Evolutionary conservation across 2,113 vertebrate species (phyloP).

Genomic region (Dicaeum eximium): DNA sequence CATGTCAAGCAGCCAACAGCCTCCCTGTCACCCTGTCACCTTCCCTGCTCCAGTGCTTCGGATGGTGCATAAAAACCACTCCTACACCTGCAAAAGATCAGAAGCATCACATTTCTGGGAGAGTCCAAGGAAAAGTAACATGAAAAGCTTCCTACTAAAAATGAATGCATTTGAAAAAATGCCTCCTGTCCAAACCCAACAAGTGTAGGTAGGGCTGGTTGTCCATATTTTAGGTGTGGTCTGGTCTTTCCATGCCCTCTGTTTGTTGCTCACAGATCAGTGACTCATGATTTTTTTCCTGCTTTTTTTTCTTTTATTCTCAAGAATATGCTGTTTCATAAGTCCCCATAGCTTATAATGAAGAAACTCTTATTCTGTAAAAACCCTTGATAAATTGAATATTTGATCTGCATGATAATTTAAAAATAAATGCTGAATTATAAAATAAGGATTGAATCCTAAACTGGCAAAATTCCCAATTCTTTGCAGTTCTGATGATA

Average conservation of each 20-base stretch:
- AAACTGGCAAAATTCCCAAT: neutral
- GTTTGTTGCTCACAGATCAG: neutral
- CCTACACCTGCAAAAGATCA: neutral
- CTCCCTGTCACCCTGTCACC: neutral
- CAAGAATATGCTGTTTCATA: neutral
- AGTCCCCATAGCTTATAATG: neutral
- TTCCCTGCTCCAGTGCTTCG: neutral
- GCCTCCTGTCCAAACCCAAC: neutral
- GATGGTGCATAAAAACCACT: neutral
- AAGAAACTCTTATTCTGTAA: neutral
- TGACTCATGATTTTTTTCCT: neutral
- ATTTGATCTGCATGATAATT: neutral
- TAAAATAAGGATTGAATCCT: neutral
- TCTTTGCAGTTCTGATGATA: neutral
- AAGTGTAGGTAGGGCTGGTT: neutral
- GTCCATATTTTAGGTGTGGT: neutral
- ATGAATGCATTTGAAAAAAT: neutral
- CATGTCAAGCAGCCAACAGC: neutral
- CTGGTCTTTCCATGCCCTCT: neutral
- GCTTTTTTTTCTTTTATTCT: neutral
- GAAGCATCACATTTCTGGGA: neutral
- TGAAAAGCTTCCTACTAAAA: neutral
- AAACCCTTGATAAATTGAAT: neutral
- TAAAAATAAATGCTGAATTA: neutral
- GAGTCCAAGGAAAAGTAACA: neutral